A percentile compares a stretch with the other conserved stretches of the same genome.
Conservation (phyloP, 2,888 invertebrate genomes). For the Mythimna pallens region DNA sequence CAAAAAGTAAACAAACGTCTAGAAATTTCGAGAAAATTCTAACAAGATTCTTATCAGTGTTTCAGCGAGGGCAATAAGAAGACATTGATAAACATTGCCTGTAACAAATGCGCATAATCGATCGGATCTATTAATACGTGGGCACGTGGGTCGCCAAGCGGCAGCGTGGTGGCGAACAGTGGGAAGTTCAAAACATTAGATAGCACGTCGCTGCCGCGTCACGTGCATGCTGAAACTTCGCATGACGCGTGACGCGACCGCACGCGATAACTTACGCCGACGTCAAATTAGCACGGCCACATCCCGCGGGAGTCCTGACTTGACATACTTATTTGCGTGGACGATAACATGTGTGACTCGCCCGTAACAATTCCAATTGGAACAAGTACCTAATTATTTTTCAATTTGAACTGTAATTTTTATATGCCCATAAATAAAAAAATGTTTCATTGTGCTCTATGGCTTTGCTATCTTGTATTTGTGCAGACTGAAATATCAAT, state of each 20-base stretch:
- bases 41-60: constrained; percentile 44
- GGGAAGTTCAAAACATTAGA: constrained; percentile 38
- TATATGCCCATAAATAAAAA: background rate
- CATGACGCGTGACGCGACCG: constrained; percentile 20
- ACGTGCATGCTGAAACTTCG: constrained; percentile 27
- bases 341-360: constrained; percentile 14
- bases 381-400: background rate
- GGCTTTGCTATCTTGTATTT: background rate
- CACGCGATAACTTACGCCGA: constrained; percentile 44
- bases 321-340: constrained; percentile 42
- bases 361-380: constrained; percentile 6
- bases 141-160: constrained; percentile 42
- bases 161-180: constrained; percentile 6
- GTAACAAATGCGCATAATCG: constrained; percentile 44
- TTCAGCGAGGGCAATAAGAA: constrained; percentile 28
- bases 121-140: constrained; percentile 56
- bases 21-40: constrained; percentile 33
- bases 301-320: constrained; percentile 46
- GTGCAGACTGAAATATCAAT: background rate
- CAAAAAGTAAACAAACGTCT: constrained; percentile 27
- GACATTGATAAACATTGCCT: constrained; percentile 42
- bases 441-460: background rate
- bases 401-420: background rate
- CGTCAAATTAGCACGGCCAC: constrained; percentile 33
- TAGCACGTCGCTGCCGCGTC: constrained; percentile 42